Conservation (phyloP, 1,140 invertebrate genomes). For the Drosophila pandora region DNA sequence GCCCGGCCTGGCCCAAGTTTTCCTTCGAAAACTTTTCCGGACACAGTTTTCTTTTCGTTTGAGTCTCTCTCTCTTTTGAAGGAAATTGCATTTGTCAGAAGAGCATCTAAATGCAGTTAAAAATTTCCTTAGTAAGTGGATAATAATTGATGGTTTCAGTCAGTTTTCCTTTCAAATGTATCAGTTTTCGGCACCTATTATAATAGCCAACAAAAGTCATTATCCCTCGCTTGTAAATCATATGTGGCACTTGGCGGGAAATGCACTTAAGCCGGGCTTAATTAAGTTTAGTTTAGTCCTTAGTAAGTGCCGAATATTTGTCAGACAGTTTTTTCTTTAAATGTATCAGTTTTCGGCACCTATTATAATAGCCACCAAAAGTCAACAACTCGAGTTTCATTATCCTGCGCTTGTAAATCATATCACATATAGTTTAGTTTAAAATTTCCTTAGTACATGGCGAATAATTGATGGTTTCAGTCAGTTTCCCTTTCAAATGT, state of each 20-base stretch:
- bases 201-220: neutral
- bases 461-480: conserved; percentile 6
- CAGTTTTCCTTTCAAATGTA: neutral
- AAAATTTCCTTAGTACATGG: conserved; percentile 7
- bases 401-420: conserved; percentile 6
- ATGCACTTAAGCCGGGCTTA: conserved; percentile 42
- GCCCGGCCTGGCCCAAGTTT: conserved; percentile 42
- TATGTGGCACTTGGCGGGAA: conserved; percentile 11
- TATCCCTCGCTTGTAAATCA: conserved; percentile 6
- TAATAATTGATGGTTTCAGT: conserved; percentile 5
- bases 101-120: conserved; percentile 27
- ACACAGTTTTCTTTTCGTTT: conserved; percentile 39
- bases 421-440: conserved; percentile 6
- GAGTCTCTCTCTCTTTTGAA: conserved; percentile 5
- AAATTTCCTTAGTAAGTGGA: conserved; percentile 12
- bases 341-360: neutral
- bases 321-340: neutral
- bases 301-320: too few species aligned
- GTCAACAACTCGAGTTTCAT: neutral
- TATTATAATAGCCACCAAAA: too few species aligned
- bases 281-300: too few species aligned
- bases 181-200: neutral
- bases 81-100: conserved; percentile 28
- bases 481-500: neutral
- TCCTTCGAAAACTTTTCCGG: conserved; percentile 24